A percentile compares a stretch with the other conserved stretches of the same genome.
Evolutionary conservation across 2,888 invertebrate genomes (phyloP).

Genomic region (Lycaena phlaeas): DNA sequence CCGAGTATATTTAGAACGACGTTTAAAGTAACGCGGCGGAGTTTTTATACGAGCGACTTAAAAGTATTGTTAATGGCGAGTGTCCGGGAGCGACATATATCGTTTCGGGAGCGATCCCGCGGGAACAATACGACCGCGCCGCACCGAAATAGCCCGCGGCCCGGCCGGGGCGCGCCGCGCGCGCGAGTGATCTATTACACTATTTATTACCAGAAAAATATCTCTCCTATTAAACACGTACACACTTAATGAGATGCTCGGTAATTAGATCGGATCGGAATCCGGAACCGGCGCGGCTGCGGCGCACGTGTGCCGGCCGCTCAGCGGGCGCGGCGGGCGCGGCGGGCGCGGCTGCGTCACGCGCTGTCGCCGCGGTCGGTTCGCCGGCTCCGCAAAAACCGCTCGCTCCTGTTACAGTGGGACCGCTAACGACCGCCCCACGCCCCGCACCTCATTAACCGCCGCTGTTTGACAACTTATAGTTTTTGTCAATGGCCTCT

Average conservation of each 20-base stretch:
- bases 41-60: background rate
- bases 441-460: constrained; percentile 6
- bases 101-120: background rate
- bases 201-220: constrained; percentile 17
- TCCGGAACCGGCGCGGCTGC: constrained; percentile 19
- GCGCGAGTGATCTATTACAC: constrained; percentile 4
- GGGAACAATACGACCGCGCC: constrained; percentile 2
- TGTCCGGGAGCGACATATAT: background rate
- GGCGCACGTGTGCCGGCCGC: constrained; percentile 18
- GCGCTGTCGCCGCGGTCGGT: constrained; percentile 13
- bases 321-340: background rate
- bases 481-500: constrained; percentile 7
- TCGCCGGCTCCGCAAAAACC: constrained; percentile 19
- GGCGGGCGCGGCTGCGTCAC: background rate
- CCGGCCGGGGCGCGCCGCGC: background rate
- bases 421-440: constrained; percentile 9
- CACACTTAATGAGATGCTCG: constrained; percentile 18
- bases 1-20: background rate
- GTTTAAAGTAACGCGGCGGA: background rate
- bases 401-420: constrained; percentile 14
- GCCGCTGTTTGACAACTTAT: constrained; percentile 10
- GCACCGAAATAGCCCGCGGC: constrained; percentile 2
- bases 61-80: background rate
- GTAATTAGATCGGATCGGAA: constrained; percentile 19
- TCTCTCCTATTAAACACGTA: constrained; percentile 19